These are phyloP conservation scores for Oncorhynchus kisutch DNA, from an alignment of 2,113 vertebrate species.

Conservation along the genomic window DNA sequence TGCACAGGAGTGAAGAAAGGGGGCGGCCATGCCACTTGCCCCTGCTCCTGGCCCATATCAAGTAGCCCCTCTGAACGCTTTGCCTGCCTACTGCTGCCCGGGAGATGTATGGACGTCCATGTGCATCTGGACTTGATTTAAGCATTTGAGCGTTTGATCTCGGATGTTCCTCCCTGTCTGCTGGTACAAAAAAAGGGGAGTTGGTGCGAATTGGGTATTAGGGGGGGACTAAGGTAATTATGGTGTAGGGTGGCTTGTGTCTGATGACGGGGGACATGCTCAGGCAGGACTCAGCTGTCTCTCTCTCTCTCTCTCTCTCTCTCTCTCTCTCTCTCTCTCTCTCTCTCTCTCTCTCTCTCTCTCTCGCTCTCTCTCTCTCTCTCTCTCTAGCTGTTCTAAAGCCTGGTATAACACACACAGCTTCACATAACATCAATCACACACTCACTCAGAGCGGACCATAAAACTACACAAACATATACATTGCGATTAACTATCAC, in stretches of 20 bases:
- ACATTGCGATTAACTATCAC: slow-evolving; percentile 51
- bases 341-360: not conserved
- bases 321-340: no score
- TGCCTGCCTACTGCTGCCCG: slow-evolving; percentile 48
- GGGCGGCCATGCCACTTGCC: slow-evolving; percentile 60
- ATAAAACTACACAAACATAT: slow-evolving; percentile 69
- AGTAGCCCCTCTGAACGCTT: slow-evolving; percentile 64
- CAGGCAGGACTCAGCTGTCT: slow-evolving; percentile 68
- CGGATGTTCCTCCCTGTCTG: slow-evolving; percentile 51
- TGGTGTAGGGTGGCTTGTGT: slow-evolving; percentile 63
- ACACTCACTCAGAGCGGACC: slow-evolving; percentile 50
- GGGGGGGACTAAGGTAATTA: slow-evolving; percentile 72
- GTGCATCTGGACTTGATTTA: slow-evolving; percentile 60
- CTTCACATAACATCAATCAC: slow-evolving; percentile 66
- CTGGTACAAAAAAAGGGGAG: slow-evolving; percentile 45
- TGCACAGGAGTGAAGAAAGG: slow-evolving; percentile 72
- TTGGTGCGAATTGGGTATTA: slow-evolving; percentile 65
- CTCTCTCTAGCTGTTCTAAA: slow-evolving; percentile 50
- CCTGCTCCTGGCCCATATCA: slow-evolving; percentile 67
- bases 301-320: slow-evolving; percentile 40
- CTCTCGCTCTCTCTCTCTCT: no score
- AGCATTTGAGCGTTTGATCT: slow-evolving; percentile 60
- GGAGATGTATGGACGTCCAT: slow-evolving; percentile 59
- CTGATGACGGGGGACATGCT: slow-evolving; percentile 68
- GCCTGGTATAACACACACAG: slow-evolving; percentile 56